Conservation (phyloP, 2,888 invertebrate species). For the Drosophila buzzatii region DNA sequence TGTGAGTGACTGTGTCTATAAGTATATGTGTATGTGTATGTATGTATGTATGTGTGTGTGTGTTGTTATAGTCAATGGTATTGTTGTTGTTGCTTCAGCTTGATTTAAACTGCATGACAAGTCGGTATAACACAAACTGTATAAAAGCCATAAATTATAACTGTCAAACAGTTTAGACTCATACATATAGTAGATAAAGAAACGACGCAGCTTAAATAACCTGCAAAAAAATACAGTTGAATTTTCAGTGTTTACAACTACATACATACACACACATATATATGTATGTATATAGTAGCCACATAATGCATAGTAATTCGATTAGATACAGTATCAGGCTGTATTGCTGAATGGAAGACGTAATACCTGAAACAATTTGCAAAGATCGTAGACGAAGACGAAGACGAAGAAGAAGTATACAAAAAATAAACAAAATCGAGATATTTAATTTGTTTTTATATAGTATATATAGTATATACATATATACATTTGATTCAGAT, state of each 20-base stretch:
- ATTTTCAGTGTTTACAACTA: background rate
- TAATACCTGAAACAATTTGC: background rate
- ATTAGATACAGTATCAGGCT: background rate
- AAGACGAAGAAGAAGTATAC: background rate
- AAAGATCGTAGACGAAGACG: background rate
- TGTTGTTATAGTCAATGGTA: conserved; percentile 37
- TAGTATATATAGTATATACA: background rate
- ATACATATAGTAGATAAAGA: too few relatives aligned
- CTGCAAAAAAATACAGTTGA: background rate
- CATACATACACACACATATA: background rate
- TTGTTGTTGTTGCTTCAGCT: conserved; percentile 3
- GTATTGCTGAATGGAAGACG: background rate
- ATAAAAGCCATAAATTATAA: conserved; percentile 6
- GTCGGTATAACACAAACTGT: conserved; percentile 4
- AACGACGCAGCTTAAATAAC: background rate
- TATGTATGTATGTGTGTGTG: conserved; percentile 30
- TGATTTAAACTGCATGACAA: conserved; percentile 30
- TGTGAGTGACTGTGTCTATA: conserved; percentile 14
- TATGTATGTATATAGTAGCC: background rate
- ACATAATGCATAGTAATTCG: background rate
- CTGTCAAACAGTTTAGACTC: conserved; percentile 3
- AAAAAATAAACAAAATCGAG: conserved; percentile 1
- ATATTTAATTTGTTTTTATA: conserved; percentile 2
- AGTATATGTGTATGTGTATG: conserved; percentile 13
- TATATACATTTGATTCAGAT: background rate